phyloP scores from a whole-genome alignment of 1,140 invertebrate species.

The Conopomorpha cramerella region DNA sequence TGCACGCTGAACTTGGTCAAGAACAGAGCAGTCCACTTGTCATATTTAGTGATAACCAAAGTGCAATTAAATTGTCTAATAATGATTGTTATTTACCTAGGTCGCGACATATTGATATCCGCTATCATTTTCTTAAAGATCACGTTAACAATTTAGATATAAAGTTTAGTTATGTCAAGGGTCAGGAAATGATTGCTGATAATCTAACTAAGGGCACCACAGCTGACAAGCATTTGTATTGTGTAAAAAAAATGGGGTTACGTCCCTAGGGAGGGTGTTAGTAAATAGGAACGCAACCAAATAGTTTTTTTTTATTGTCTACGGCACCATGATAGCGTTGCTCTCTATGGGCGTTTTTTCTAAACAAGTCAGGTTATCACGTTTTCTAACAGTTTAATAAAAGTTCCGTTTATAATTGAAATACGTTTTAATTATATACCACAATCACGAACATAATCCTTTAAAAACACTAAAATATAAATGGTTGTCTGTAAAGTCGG shows the following conservation, averaged over 20 bases:
- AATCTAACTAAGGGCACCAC: not conserved
- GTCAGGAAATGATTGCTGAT: not conserved
- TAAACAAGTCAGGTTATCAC: too few relatives aligned
- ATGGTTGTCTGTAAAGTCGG: too few relatives aligned
- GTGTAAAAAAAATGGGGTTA: not conserved
- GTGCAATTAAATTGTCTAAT: not conserved
- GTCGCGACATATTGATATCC: not conserved
- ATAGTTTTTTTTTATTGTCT: not conserved
- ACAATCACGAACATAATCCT: too few relatives aligned
- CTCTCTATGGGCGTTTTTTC: too few relatives aligned
- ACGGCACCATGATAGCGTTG: too few relatives aligned
- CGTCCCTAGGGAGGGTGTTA: not conserved
- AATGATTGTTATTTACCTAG: not conserved
- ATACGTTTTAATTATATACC: too few relatives aligned
- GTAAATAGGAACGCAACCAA: not conserved
- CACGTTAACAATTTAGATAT: not conserved
- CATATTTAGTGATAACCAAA: constrained; percentile 10
- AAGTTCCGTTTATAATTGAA: too few relatives aligned
- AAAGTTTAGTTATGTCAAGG: not conserved
- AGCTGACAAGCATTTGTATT: not conserved
- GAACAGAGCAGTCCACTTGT: not conserved
- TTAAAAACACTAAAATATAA: too few relatives aligned
- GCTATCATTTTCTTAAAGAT: not conserved
- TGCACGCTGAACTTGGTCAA: constrained; percentile 4
- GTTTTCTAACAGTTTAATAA: too few relatives aligned